Evolutionary conservation across 1,140 invertebrate species (phyloP).

Genomic region (Vollenhovia emeryi): DNA sequence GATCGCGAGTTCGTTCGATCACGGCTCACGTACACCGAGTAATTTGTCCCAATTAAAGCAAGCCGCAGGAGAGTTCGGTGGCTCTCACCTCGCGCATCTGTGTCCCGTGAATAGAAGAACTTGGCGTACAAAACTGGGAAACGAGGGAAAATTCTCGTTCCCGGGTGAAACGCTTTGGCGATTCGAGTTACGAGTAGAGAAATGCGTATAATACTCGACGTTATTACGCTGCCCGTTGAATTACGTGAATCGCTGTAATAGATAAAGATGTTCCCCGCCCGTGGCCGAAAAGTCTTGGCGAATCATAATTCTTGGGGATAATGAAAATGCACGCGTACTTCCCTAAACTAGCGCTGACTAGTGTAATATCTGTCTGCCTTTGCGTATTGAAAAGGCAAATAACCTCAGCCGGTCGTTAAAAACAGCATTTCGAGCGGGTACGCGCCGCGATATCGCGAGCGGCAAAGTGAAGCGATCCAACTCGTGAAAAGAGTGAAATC

Average conservation of each 20-base stretch:
- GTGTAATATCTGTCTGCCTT: background rate
- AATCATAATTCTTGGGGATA: background rate
- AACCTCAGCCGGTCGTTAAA: background rate
- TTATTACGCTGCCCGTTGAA: slow-evolving; percentile 22
- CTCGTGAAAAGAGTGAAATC: slow-evolving; percentile 34
- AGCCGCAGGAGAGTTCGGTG: slow-evolving; percentile 63
- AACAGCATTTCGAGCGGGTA: background rate
- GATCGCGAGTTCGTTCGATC: slow-evolving; percentile 68
- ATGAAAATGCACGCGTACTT: background rate
- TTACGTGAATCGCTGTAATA: slow-evolving; percentile 10
- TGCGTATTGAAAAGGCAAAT: background rate
- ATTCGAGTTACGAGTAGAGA: background rate
- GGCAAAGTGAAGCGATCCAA: slow-evolving; percentile 20
- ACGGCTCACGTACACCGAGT: slow-evolving; percentile 71
- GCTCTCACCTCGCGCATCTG: slow-evolving; percentile 52
- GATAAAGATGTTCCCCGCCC: background rate
- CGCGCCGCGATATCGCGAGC: slow-evolving; percentile 1
- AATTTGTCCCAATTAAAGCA: slow-evolving; percentile 78
- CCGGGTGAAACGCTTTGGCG: background rate
- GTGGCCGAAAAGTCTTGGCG: background rate
- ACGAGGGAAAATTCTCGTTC: slow-evolving; percentile 19
- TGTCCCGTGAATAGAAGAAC: slow-evolving; percentile 50
- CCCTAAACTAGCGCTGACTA: background rate
- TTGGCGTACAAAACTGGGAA: slow-evolving; percentile 38
- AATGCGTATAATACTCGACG: background rate